phyloP scores from a whole-genome alignment of 2,113 vertebrate genomes.

The Bombycilla garrulus region DNA sequence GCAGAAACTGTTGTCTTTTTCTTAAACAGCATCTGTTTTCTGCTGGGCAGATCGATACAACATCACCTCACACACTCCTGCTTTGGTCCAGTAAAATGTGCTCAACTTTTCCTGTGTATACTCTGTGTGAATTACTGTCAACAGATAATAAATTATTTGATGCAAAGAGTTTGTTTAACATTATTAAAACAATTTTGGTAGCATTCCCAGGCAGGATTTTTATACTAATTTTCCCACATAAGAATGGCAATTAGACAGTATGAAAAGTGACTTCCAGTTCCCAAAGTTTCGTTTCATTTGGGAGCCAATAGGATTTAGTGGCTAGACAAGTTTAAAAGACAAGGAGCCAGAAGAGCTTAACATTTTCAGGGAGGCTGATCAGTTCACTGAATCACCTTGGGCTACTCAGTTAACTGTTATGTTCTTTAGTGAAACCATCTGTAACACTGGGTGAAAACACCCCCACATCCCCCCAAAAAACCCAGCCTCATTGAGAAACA shows the following conservation, averaged over 20 bases:
- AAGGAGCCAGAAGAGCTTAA: background rate
- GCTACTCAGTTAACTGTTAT: background rate
- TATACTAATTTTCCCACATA: constrained; percentile 17
- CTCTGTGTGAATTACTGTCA: background rate
- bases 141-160: constrained; percentile 14
- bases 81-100: background rate
- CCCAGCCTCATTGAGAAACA: background rate
- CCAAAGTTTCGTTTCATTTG: constrained; percentile 30
- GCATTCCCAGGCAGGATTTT: constrained; percentile 20
- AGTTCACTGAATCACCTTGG: background rate
- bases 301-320: constrained; percentile 5
- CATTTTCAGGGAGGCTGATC: background rate
- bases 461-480: background rate
- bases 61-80: background rate
- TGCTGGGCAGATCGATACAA: background rate
- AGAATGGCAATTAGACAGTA: background rate
- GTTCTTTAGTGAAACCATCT: background rate
- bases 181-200: background rate
- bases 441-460: background rate
- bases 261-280: constrained; percentile 15
- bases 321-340: constrained; percentile 18
- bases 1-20: background rate
- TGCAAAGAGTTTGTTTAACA: background rate
- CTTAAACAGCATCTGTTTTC: background rate
- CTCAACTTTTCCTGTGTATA: background rate